A percentile compares a stretch with the other conserved stretches of the same genome.
These are phyloP conservation scores for Contarinia nasturtii DNA, from an alignment of 1,140 invertebrate genomes.

Conservation along the genomic window DNA sequence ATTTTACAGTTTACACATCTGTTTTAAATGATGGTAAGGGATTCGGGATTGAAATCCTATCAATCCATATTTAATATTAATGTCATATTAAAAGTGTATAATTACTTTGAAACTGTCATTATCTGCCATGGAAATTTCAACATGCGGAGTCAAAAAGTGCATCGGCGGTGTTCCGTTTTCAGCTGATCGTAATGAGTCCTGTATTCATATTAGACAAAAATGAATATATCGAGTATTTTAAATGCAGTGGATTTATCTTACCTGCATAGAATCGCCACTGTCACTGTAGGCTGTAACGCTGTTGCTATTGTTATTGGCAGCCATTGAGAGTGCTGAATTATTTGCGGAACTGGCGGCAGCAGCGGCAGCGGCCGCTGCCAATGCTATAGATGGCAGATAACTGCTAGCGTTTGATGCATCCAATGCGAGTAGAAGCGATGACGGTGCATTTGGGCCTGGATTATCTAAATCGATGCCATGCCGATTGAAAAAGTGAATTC, in stretches of 20 bases:
- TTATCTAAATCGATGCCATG: constrained; percentile 78
- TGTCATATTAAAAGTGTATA: background rate
- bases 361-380: constrained; percentile 15
- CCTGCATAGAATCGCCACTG: constrained; percentile 35
- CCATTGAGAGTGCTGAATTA: constrained; percentile 29
- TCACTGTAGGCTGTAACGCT: constrained; percentile 38
- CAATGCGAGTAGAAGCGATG: constrained; percentile 38
- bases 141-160: constrained; percentile 74
- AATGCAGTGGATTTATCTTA: no score
- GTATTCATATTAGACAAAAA: no score
- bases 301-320: constrained; percentile 8
- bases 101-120: constrained; percentile 23
- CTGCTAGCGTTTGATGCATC: constrained; percentile 33
- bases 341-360: constrained; percentile 18
- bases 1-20: no score
- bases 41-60: no score
- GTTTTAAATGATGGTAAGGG: no score
- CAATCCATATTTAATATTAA: no score
- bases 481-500: constrained; percentile 73
- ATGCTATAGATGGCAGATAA: constrained; percentile 24
- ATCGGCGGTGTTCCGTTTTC: constrained; percentile 72
- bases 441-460: constrained; percentile 56
- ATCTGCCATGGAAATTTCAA: constrained; percentile 74
- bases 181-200: constrained; percentile 42
- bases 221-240: no score